Conservation (phyloP, 2,797 vertebrate genomes). For the Discoglossus pictus region DNA sequence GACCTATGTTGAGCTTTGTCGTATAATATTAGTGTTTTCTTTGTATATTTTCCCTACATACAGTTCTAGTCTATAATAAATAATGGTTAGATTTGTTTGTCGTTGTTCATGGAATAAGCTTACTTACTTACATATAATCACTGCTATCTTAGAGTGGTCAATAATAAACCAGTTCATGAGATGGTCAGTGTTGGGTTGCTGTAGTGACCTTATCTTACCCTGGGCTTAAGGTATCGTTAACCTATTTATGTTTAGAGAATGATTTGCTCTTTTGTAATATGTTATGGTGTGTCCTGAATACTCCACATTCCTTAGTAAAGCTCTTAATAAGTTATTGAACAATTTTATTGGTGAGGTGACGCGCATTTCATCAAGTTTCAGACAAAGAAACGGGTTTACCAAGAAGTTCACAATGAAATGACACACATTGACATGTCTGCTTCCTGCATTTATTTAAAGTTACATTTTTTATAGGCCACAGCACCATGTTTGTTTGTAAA, state of each 20-base stretch:
- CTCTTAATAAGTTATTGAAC: background rate
- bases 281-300: background rate
- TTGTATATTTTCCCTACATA: no score
- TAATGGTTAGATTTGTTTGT: no score
- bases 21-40: no score
- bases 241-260: slow-evolving; percentile 16
- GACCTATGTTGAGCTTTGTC: no score
- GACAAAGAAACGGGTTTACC: background rate
- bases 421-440: slow-evolving; percentile 11
- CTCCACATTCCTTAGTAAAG: background rate
- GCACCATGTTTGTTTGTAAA: slow-evolving; percentile 7
- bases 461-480: slow-evolving; percentile 6
- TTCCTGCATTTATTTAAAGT: slow-evolving; percentile 13
- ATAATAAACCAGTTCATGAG: background rate
- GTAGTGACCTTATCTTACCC: background rate
- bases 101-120: no score
- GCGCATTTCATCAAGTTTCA: background rate
- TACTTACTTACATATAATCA: background rate
- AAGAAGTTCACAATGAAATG: background rate
- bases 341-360: background rate
- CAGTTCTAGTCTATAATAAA: no score
- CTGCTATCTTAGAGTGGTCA: background rate
- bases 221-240: background rate
- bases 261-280: slow-evolving; percentile 3
- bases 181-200: background rate